Evolutionary conservation across 1,140 invertebrate species (phyloP).

Genomic region (Lepidurus packardi): DNA sequence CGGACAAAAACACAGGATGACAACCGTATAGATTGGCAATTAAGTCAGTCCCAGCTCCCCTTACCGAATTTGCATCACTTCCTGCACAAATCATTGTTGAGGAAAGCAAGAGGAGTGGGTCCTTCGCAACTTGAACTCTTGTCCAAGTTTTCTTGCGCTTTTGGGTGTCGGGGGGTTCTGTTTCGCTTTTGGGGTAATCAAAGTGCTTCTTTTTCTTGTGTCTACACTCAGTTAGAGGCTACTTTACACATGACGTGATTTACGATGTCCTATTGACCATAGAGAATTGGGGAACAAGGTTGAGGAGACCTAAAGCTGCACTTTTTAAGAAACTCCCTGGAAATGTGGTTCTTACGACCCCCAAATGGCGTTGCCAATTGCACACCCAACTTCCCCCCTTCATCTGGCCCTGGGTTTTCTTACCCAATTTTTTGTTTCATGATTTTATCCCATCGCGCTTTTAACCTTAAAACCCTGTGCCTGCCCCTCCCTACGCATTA

Average conservation of each 20-base stretch:
- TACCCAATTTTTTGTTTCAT: slow-evolving; percentile 11
- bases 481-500: slow-evolving; percentile 11
- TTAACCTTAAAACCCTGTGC: slow-evolving; percentile 6
- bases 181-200: neutral
- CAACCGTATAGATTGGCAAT: slow-evolving; percentile 21
- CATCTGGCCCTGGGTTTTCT: neutral
- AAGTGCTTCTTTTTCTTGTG: slow-evolving; percentile 22
- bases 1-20: slow-evolving; percentile 14
- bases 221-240: slow-evolving; percentile 21
- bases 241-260: slow-evolving; percentile 22
- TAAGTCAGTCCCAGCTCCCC: slow-evolving; percentile 14
- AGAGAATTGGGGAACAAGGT: slow-evolving; percentile 10
- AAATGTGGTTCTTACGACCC: neutral
- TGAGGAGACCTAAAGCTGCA: neutral
- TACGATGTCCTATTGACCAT: slow-evolving; percentile 11
- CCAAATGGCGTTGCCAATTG: slow-evolving; percentile 21
- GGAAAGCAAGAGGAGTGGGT: neutral
- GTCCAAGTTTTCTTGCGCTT: neutral
- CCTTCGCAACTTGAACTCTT: slow-evolving; percentile 12
- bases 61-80: slow-evolving; percentile 19
- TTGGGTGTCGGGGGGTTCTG: neutral
- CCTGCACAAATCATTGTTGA: slow-evolving; percentile 14
- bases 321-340: slow-evolving; percentile 8
- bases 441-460: neutral
- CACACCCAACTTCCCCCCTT: neutral